phyloP scores from a whole-genome alignment of 2,888 invertebrate genomes.

The Agrotis ipsilon region DNA sequence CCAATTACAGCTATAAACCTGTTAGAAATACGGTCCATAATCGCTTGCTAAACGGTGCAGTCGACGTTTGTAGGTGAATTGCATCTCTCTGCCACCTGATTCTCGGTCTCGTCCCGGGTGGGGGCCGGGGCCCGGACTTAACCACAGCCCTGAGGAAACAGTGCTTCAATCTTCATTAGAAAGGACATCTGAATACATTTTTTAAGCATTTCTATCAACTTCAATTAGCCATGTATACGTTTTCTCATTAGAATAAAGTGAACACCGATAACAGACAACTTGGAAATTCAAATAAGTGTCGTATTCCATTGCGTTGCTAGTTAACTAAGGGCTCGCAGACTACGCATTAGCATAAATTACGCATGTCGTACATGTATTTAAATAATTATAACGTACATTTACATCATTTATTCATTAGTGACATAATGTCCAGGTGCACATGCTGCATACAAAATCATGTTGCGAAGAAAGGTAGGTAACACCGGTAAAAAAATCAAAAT shows the following conservation, averaged over 20 bases:
- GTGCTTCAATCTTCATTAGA: constrained; percentile 17
- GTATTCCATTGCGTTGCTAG: constrained; percentile 22
- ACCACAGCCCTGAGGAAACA: constrained; percentile 51
- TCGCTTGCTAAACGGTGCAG: constrained; percentile 61
- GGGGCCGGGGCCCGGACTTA: constrained; percentile 64
- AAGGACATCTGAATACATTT: background rate
- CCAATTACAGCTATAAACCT: constrained; percentile 60
- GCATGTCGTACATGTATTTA: constrained; percentile 44
- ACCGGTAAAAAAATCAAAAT: background rate
- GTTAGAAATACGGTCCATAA: constrained; percentile 65
- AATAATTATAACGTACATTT: constrained; percentile 29
- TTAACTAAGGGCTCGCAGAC: constrained; percentile 23
- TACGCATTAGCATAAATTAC: constrained; percentile 45
- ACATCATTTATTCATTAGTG: constrained; percentile 35
- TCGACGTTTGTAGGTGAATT: constrained; percentile 71
- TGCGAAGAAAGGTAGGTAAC: background rate
- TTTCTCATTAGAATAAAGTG: constrained; percentile 25
- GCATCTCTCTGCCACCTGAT: constrained; percentile 77
- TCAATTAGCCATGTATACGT: background rate
- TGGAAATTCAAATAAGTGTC: constrained; percentile 39
- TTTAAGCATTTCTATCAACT: background rate
- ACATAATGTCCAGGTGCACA: constrained; percentile 5
- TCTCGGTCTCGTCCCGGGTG: constrained; percentile 66
- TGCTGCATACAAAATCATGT: background rate
- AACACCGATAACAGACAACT: constrained; percentile 13